These are phyloP conservation scores for Argyrosomus regius DNA, from an alignment of 2,797 vertebrate genomes.

Conservation along the genomic window DNA sequence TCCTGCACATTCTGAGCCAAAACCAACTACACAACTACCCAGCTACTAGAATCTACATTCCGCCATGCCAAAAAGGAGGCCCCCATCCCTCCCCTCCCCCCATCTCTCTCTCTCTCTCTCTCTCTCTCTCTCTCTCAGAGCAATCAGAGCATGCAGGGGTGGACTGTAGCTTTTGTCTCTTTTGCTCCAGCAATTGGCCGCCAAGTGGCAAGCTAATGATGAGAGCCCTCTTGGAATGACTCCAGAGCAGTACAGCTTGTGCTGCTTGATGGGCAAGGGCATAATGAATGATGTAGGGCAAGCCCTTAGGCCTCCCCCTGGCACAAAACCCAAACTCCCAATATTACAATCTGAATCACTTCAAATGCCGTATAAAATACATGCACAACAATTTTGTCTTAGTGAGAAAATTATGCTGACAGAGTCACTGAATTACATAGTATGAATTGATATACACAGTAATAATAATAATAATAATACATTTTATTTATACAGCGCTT, in stretches of 20 bases:
- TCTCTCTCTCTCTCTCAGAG: constrained; percentile 64
- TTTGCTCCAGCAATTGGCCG: constrained; percentile 83
- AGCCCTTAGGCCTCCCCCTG: constrained; percentile 75
- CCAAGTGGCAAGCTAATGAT: constrained; percentile 87
- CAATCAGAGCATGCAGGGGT: constrained; percentile 88
- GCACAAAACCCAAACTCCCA: constrained; percentile 58
- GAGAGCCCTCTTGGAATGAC: constrained; percentile 77
- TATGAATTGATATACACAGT: constrained; percentile 4
- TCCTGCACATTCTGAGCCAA: constrained; percentile 74
- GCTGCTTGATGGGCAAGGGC: constrained; percentile 73
- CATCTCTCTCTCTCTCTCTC: constrained; percentile 20
- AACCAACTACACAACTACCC: constrained; percentile 75
- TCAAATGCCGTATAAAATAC: constrained; percentile 42
- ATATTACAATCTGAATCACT: constrained; percentile 58
- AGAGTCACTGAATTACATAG: constrained; percentile 11
- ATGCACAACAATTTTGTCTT: constrained; percentile 48
- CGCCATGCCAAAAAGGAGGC: constrained; percentile 79
- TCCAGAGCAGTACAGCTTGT: constrained; percentile 76
- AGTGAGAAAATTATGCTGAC: background rate
- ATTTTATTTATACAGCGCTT: too few species aligned
- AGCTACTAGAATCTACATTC: constrained; percentile 68
- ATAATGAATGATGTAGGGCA: constrained; percentile 81
- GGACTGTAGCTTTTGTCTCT: constrained; percentile 80
- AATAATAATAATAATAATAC: too few species aligned
- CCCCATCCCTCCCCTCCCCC: constrained; percentile 59